phyloP scores from a whole-genome alignment of 2,797 vertebrate species.

The Lithobates sylvaticus region DNA sequence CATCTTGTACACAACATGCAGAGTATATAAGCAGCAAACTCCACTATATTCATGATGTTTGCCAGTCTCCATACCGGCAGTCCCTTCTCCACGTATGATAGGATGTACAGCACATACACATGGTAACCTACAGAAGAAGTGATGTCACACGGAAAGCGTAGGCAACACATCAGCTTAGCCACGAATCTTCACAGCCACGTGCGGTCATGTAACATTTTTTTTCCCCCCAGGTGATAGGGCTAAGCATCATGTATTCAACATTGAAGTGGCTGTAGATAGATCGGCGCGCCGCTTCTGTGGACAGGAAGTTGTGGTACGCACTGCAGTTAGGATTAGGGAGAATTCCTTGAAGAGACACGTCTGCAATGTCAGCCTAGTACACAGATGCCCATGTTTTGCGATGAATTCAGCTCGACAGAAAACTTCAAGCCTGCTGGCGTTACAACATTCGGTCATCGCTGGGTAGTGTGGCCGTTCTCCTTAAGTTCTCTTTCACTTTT shows the following conservation, averaged over 20 bases:
- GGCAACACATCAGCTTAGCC: slow-evolving; percentile 29
- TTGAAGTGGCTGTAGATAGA: slow-evolving; percentile 44
- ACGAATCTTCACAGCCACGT: slow-evolving; percentile 38
- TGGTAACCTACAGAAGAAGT: not conserved
- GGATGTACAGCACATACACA: slow-evolving; percentile 27
- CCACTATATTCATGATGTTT: slow-evolving; percentile 4
- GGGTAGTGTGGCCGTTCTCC: slow-evolving; percentile 79
- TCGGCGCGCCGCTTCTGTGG: slow-evolving; percentile 59
- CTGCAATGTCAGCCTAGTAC: slow-evolving; percentile 63
- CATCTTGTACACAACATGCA: slow-evolving; percentile 19
- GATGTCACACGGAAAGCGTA: slow-evolving; percentile 17
- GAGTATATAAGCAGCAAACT: slow-evolving; percentile 15
- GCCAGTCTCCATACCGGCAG: not conserved
- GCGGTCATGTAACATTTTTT: slow-evolving; percentile 6
- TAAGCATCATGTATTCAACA: slow-evolving; percentile 41
- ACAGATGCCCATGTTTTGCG: slow-evolving; percentile 60
- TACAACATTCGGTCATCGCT: slow-evolving; percentile 84
- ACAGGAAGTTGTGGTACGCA: not conserved
- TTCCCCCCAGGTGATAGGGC: not conserved
- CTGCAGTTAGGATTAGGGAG: slow-evolving; percentile 27
- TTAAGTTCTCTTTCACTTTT: slow-evolving; percentile 93
- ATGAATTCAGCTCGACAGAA: slow-evolving; percentile 25
- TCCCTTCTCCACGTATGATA: not conserved
- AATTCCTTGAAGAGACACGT: not conserved
- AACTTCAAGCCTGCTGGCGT: slow-evolving; percentile 39